Evolutionary conservation across 1,140 invertebrate species (phyloP).

Genomic region (Coelopa frigida): DNA sequence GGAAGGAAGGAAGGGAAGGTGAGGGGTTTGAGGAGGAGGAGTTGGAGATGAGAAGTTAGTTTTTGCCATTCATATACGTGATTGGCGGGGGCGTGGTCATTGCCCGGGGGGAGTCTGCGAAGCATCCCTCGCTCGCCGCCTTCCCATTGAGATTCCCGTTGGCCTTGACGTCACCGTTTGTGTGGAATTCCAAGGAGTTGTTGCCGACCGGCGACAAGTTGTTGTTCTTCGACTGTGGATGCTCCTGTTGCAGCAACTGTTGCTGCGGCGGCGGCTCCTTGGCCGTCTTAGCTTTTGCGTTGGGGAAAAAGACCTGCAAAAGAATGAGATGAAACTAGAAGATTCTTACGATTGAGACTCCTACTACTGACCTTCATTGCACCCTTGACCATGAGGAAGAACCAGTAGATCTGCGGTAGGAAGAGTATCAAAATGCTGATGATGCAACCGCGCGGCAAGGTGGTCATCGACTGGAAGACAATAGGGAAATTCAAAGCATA

Average conservation of each 20-base stretch:
- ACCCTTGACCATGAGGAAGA: slow-evolving; percentile 58
- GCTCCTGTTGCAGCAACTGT: neutral
- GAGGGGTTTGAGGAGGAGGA: too few relatives aligned
- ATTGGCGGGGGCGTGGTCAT: too few relatives aligned
- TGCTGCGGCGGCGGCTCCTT: neutral
- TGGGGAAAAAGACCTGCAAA: slow-evolving; percentile 8
- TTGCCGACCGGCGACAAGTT: neutral
- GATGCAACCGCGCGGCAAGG: slow-evolving; percentile 54
- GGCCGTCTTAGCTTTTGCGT: neutral
- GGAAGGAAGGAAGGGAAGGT: too few relatives aligned
- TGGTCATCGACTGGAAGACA: slow-evolving; percentile 48
- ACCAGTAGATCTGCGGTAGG: slow-evolving; percentile 64
- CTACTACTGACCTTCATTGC: slow-evolving; percentile 52
- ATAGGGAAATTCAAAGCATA: neutral
- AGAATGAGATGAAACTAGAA: too few relatives aligned
- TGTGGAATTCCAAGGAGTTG: too few relatives aligned
- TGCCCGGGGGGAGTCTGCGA: too few relatives aligned
- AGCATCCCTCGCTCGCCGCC: too few relatives aligned
- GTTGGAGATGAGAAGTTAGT: too few relatives aligned
- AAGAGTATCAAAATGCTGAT: slow-evolving; percentile 57
- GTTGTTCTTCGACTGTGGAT: neutral
- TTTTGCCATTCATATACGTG: too few relatives aligned
- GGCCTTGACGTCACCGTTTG: too few relatives aligned
- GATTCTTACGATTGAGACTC: too few relatives aligned
- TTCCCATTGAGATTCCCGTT: too few relatives aligned